Base-by-base conservation (phyloP, 2,888 invertebrate genomes). In the Pterostichus madidus region DNA sequence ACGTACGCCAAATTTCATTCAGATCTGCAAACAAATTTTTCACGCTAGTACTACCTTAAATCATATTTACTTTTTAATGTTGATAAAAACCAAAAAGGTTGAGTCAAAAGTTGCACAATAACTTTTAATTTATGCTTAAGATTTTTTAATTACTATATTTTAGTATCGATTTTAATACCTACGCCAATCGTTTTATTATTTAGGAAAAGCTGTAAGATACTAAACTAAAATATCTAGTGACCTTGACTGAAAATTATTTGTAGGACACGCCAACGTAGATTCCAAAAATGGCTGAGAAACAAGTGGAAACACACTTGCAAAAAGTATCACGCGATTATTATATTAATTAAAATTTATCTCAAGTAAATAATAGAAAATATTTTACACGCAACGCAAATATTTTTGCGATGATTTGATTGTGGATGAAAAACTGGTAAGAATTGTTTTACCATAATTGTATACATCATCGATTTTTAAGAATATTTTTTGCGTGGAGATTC, bases 201-300 rank as follows among this genome's bases (percentile, higher is more conserved):
- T 49, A 49, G 49, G 49, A 49, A 49, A 49, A 49, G n/a, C 13
- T n/a, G n/a, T 49, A 44, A 44, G 44, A 49, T n/a, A n/a, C 49
- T 13, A 10, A 49, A 49, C 49, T 49, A 39, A 49, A 49, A 49
- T 6, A 49, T 49, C 49, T 49, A 71, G 10, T 71, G 71, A 11
- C 71, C 35, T 71, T 71, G 71, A 71, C 8, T 3, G 71, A 39
- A 71, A 11, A 39, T 68, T 68, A 32, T 68, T 32, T 68, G 35
- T 24, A n/a, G 61, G n/a, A 71, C 44, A 71, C 44, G 39, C 71
- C 44, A 32, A 71, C 71, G 35, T 49, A 35, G 71, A 71, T 71
- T 39, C 44, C 44, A 15, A 71, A 68, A 71, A 71, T 71, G 71
- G 44, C 13, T 39, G n/a, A 17, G 39, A 11, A 35, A 44, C 44